Evolutionary conservation across 2,888 invertebrate species (phyloP).

Genomic region (Cybosia mesomella): DNA sequence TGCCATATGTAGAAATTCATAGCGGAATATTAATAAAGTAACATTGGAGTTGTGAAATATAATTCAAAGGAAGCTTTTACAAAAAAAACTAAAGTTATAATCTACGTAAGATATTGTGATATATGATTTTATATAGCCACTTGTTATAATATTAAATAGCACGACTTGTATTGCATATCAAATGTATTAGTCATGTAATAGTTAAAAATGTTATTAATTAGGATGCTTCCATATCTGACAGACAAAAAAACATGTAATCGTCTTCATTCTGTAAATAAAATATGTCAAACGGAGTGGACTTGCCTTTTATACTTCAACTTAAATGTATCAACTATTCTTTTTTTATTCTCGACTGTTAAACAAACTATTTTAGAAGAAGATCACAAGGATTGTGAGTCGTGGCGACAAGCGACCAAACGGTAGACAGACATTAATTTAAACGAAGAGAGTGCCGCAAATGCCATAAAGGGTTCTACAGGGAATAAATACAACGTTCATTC

Average conservation of each 20-base stretch:
- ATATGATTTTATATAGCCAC: slow-evolving; percentile 82
- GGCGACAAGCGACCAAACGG: slow-evolving; percentile 37
- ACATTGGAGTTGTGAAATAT: slow-evolving; percentile 84
- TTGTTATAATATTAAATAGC: slow-evolving; percentile 82
- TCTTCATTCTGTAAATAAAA: slow-evolving; percentile 53
- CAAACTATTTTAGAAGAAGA: slow-evolving; percentile 44
- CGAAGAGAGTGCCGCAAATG: slow-evolving; percentile 30
- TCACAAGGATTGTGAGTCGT: slow-evolving; percentile 45
- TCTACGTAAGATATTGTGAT: slow-evolving; percentile 86
- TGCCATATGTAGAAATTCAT: slow-evolving; percentile 77
- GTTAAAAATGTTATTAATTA: slow-evolving; percentile 60
- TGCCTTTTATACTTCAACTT: slow-evolving; percentile 68
- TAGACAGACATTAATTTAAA: slow-evolving; percentile 47
- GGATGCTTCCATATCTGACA: slow-evolving; percentile 66
- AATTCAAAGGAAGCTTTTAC: slow-evolving; percentile 79
- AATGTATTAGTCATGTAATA: slow-evolving; percentile 73
- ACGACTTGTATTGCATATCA: slow-evolving; percentile 86
- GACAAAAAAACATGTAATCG: slow-evolving; percentile 48
- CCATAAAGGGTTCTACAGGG: slow-evolving; percentile 26
- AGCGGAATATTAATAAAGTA: slow-evolving; percentile 69
- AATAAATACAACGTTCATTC: slow-evolving; percentile 15
- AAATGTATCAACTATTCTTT: slow-evolving; percentile 42
- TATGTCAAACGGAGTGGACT: slow-evolving; percentile 41
- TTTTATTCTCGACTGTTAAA: slow-evolving; percentile 41
- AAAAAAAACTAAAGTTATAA: slow-evolving; percentile 69